These are phyloP conservation scores for Helostoma temminkii DNA, from an alignment of 2,797 vertebrate genomes.

Conservation along the genomic window DNA sequence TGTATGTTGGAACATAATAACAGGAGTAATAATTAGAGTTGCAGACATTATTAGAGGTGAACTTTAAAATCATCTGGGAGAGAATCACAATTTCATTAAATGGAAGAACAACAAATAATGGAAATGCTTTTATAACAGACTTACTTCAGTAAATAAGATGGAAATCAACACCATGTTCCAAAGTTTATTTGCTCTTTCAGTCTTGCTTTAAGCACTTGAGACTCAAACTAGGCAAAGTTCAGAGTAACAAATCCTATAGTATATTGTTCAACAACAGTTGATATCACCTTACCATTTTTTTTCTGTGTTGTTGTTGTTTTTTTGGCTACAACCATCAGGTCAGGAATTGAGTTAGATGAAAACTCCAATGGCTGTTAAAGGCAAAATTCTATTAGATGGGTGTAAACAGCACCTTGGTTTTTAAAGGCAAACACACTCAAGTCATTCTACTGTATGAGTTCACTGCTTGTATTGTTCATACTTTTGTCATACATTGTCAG, in stretches of 20 bases:
- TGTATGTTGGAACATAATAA: slow-evolving; percentile 47
- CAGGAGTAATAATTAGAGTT: slow-evolving; percentile 65
- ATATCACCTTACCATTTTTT: no score
- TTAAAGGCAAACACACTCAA: no score
- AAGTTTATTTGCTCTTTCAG: background rate
- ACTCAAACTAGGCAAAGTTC: background rate
- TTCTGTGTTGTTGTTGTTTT: no score
- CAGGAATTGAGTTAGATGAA: no score
- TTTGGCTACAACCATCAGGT: background rate
- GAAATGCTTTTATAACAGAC: slow-evolving; percentile 6
- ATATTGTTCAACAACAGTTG: no score
- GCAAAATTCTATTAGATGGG: no score
- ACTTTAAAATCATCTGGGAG: slow-evolving; percentile 41
- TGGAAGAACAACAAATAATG: slow-evolving; percentile 24
- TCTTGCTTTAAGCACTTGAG: background rate
- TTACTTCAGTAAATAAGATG: slow-evolving; percentile 13
- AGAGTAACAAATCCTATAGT: background rate
- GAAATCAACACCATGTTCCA: background rate
- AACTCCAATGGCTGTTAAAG: no score
- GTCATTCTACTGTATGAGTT: no score
- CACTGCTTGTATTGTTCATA: no score
- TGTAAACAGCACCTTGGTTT: no score
- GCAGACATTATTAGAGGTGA: slow-evolving; percentile 51
- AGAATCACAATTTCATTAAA: slow-evolving; percentile 46
- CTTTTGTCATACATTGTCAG: no score